These are phyloP conservation scores for Neolamprologus variostigma DNA, from an alignment of 2,113 vertebrate genomes.

Conservation along the genomic window DNA sequence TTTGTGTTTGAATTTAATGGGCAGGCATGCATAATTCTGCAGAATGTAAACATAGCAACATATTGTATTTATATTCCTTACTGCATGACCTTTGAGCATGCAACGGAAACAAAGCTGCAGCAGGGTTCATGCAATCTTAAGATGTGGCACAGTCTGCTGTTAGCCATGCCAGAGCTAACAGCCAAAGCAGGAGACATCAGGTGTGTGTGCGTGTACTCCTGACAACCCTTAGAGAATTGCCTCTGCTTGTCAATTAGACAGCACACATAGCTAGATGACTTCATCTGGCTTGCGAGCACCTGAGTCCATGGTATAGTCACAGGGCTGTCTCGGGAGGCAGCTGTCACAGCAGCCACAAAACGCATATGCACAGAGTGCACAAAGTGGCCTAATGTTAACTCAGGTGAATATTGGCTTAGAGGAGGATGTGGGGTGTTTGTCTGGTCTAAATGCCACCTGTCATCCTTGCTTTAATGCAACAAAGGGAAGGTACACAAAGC, in stretches of 20 bases:
- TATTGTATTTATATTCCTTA: not conserved
- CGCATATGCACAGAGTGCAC: conserved; percentile 10
- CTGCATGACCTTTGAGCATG: not conserved
- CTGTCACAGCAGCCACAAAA: conserved; percentile 39
- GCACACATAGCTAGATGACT: conserved; percentile 52
- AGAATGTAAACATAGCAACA: not conserved
- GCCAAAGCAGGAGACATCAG: conserved; percentile 45
- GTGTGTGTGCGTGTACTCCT: conserved; percentile 32
- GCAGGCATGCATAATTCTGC: not conserved
- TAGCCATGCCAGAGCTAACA: conserved; percentile 23
- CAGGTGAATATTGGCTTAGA: conserved; percentile 55
- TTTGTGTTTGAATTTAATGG: not conserved
- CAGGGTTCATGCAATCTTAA: conserved; percentile 20
- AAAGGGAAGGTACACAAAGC: conserved; percentile 29
- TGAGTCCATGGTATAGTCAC: conserved; percentile 45
- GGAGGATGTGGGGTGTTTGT: conserved; percentile 53
- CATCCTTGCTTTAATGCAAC: conserved; percentile 40
- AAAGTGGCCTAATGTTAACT: conserved; percentile 50
- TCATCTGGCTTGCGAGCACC: conserved; percentile 56
- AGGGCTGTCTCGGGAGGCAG: conserved; percentile 41
- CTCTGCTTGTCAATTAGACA: conserved; percentile 60
- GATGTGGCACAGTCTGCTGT: not conserved
- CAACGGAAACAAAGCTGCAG: conserved; percentile 20
- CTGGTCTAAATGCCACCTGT: conserved; percentile 59
- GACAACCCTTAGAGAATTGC: conserved; percentile 51